phyloP scores from a whole-genome alignment of 2,113 vertebrate species.

The Podarcis cretensis region DNA sequence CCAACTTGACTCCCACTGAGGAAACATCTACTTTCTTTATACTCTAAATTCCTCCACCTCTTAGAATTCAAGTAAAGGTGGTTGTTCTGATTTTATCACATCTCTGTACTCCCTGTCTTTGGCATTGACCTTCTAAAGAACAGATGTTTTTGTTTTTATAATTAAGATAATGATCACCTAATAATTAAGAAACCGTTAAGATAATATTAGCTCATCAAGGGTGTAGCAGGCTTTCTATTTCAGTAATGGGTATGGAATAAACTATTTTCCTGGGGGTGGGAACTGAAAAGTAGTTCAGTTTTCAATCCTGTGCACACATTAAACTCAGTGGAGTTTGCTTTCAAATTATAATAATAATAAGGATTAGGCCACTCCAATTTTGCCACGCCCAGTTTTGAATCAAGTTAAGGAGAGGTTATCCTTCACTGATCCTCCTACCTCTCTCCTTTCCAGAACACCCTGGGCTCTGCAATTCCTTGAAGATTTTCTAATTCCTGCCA shows the following conservation, averaged over 20 bases:
- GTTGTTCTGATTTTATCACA: too few species aligned
- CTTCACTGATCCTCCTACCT: not conserved
- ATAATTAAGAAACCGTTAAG: too few species aligned
- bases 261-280: not conserved
- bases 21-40: not conserved
- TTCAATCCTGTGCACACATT: not conserved
- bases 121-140: not conserved
- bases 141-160: not conserved
- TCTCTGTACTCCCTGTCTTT: too few species aligned
- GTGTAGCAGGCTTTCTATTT: not conserved
- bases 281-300: not conserved
- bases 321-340: not conserved
- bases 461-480: not conserved
- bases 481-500: not conserved
- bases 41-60: not conserved
- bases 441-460: not conserved
- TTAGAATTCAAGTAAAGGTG: too few species aligned
- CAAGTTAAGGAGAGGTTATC: not conserved
- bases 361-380: not conserved
- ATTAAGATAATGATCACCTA: fast-evolving
- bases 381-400: not conserved
- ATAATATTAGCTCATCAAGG: too few species aligned
- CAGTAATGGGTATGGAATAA: not conserved
- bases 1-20: not conserved
- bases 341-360: not conserved